Percentiles rank a stretch among this genome's conserved stretches.
Evolutionary conservation across 1,140 invertebrate genomes (phyloP).

Genomic region (Drosophila azteca): DNA sequence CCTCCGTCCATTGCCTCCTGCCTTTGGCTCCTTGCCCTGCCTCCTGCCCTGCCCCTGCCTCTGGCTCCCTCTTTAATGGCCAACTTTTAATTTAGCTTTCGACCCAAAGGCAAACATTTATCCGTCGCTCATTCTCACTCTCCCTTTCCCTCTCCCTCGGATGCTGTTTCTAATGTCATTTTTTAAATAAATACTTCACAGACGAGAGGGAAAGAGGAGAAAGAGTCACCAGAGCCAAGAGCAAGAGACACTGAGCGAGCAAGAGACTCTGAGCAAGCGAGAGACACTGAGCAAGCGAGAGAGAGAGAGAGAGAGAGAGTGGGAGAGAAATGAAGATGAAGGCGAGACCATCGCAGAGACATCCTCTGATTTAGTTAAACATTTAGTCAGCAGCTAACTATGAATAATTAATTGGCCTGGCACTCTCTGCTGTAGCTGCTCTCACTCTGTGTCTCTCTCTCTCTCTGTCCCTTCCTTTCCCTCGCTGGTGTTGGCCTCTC

Average conservation of each 20-base stretch:
- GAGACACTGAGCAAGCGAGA: background rate
- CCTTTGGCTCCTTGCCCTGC: background rate
- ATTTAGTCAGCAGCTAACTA: slow-evolving; percentile 72
- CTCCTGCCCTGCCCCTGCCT: background rate
- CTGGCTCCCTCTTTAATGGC: slow-evolving; percentile 41
- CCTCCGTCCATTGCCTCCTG: background rate
- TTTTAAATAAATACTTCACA: slow-evolving; percentile 48
- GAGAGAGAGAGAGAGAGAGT: background rate
- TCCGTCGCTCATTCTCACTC: slow-evolving; percentile 12
- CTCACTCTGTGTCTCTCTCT: background rate
- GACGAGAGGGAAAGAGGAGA: no score
- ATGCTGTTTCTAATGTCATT: slow-evolving; percentile 38
- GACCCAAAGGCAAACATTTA: slow-evolving; percentile 38
- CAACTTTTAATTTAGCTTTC: slow-evolving; percentile 53
- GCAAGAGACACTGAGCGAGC: background rate
- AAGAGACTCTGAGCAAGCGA: background rate
- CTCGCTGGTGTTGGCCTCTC: slow-evolving; percentile 3
- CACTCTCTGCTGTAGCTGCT: slow-evolving; percentile 30
- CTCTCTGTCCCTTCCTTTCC: background rate
- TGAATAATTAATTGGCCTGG: slow-evolving; percentile 69
- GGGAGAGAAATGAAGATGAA: background rate
- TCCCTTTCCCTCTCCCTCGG: slow-evolving; percentile 11
- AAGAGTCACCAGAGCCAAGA: no score
- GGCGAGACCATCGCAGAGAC: slow-evolving; percentile 12
- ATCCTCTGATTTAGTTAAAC: slow-evolving; percentile 70